Percentiles rank a stretch among this genome's conserved stretches.
Conservation (phyloP, 2,888 invertebrate genomes). For the Pteria penguin region DNA sequence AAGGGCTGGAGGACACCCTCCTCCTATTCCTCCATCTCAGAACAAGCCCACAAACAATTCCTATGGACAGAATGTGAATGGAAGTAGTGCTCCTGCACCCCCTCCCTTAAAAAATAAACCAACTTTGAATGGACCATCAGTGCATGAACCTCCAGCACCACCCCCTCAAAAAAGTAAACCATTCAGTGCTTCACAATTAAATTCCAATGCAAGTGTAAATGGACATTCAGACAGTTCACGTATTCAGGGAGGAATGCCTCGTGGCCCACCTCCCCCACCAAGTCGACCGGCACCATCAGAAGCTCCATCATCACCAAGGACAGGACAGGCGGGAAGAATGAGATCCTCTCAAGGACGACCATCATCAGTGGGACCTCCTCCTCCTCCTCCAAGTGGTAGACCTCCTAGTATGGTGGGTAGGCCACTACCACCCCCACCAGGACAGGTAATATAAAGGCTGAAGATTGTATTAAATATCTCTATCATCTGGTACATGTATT, state of each 20-base stretch:
- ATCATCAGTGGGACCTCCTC: constrained; percentile 33
- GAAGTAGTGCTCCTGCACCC: constrained; percentile 7
- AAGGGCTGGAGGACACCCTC: neutral
- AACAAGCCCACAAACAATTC: neutral
- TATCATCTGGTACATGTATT: too few relatives aligned
- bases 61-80: neutral
- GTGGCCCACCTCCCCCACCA: constrained; percentile 39
- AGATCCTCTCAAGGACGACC: constrained; percentile 18
- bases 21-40: constrained; percentile 16
- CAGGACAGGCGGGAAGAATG: neutral
- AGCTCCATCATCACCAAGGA: neutral
- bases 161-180: constrained; percentile 37
- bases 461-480: neutral
- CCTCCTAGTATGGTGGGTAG: neutral
- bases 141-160: constrained; percentile 33
- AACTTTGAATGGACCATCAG: neutral
- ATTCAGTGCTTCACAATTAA: constrained; percentile 12
- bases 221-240: constrained; percentile 1
- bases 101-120: constrained; percentile 16
- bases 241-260: neutral
- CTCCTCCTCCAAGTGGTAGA: constrained; percentile 26
- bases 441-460: constrained; percentile 3
- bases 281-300: constrained; percentile 10
- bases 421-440: constrained; percentile 4
- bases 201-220: constrained; percentile 14